Conservation (phyloP, 2,113 vertebrate genomes). For the Labeo rohita region DNA sequence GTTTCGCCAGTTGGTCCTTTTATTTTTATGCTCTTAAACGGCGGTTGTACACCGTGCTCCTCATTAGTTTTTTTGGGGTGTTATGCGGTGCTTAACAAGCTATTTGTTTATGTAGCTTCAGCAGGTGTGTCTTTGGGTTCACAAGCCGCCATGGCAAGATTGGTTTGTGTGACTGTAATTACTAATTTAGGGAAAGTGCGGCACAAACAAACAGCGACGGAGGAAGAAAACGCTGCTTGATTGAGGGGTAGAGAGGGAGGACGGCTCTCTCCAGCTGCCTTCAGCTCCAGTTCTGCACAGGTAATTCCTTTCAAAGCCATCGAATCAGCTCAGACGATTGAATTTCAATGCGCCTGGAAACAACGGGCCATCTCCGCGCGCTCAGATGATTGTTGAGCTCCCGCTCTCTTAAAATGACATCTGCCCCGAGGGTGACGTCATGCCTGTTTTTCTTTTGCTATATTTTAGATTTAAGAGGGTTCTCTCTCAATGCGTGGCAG, state of each 20-base stretch:
- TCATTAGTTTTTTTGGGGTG: slow-evolving; percentile 63
- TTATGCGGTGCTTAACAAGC: slow-evolving; percentile 64
- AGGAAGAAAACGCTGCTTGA: slow-evolving; percentile 66
- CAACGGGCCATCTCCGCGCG: slow-evolving; percentile 64
- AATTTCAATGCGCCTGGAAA: slow-evolving; percentile 73
- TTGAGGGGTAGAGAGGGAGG: slow-evolving; percentile 55
- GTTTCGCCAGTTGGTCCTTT: slow-evolving; percentile 16
- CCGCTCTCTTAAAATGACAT: slow-evolving; percentile 65
- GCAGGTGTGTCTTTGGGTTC: slow-evolving; percentile 73
- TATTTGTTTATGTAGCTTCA: slow-evolving; percentile 67
- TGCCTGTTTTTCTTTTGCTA: background rate
- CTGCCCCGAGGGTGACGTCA: slow-evolving; percentile 71
- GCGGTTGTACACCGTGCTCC: slow-evolving; percentile 57
- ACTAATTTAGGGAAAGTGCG: slow-evolving; percentile 78
- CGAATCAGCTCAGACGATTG: slow-evolving; percentile 73
- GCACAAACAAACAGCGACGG: slow-evolving; percentile 72
- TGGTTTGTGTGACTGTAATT: slow-evolving; percentile 76
- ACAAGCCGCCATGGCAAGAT: slow-evolving; percentile 67
- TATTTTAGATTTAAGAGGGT: slow-evolving; percentile 29
- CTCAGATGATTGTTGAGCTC: slow-evolving; percentile 71
- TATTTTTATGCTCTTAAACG: slow-evolving; percentile 57
- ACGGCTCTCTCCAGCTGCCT: slow-evolving; percentile 67
- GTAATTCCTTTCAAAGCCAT: slow-evolving; percentile 76
- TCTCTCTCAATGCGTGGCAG: background rate
- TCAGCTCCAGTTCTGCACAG: slow-evolving; percentile 69